phyloP scores from a whole-genome alignment of 2,888 invertebrate genomes.

The Campopleginae sp. region DNA sequence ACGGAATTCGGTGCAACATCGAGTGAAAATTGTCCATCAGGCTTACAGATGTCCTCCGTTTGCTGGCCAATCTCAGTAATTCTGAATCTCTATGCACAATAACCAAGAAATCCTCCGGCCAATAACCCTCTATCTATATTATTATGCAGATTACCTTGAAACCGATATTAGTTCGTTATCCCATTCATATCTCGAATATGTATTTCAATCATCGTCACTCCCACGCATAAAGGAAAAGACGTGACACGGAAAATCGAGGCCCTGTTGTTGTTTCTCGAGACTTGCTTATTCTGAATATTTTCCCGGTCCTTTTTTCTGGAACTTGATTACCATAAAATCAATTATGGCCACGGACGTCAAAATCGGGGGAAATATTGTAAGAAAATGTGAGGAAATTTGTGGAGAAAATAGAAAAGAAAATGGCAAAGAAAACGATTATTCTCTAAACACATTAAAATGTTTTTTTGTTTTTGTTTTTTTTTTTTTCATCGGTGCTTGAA shows the following conservation, averaged over 20 bases:
- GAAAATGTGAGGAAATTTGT: not conserved
- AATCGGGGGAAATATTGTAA: not conserved
- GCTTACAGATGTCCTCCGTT: not conserved
- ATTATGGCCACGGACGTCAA: not conserved
- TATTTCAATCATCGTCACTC: slow-evolving; percentile 45
- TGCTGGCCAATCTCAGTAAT: slow-evolving; percentile 75
- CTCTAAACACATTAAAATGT: no score
- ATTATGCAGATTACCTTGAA: slow-evolving; percentile 83
- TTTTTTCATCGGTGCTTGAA: not conserved
- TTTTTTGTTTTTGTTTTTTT: no score
- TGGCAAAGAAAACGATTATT: not conserved
- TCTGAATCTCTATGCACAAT: slow-evolving; percentile 83
- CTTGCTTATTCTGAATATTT: not conserved
- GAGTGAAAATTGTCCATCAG: slow-evolving; percentile 26
- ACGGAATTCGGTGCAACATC: slow-evolving; percentile 41
- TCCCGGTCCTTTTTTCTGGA: not conserved
- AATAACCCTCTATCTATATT: slow-evolving; percentile 79
- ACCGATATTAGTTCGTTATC: slow-evolving; percentile 83
- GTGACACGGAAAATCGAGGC: slow-evolving; percentile 22
- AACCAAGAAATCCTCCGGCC: slow-evolving; percentile 78
- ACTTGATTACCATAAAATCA: not conserved
- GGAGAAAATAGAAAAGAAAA: not conserved
- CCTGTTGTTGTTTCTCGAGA: not conserved
- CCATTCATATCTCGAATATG: slow-evolving; percentile 80
- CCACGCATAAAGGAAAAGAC: not conserved